Conservation (phyloP, 1,140 invertebrate genomes). For the Agrilus planipennis region DNA sequence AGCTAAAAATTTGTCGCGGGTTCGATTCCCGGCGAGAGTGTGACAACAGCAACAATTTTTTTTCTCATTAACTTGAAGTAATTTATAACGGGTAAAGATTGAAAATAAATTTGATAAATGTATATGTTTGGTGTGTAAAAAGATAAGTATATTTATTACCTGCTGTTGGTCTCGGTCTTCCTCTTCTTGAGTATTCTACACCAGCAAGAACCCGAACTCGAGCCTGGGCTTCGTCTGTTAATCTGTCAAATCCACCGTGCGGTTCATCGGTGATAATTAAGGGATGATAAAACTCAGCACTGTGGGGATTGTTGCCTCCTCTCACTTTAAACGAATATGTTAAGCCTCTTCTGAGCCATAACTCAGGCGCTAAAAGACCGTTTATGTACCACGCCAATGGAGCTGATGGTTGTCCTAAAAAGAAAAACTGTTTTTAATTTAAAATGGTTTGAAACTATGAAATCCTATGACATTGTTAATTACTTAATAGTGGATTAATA, state of each 20-base stretch:
- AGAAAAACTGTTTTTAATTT: background rate
- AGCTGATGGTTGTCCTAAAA: conserved; percentile 42
- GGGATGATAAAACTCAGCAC: conserved; percentile 79
- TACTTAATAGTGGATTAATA: too few species aligned
- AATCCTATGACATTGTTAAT: too few species aligned
- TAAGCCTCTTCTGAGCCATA: conserved; percentile 75
- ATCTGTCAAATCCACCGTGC: conserved; percentile 65
- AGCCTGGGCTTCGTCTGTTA: conserved; percentile 57
- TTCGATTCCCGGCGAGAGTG: too few species aligned
- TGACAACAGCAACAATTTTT: too few species aligned
- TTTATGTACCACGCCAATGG: conserved; percentile 74
- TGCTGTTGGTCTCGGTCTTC: conserved; percentile 61
- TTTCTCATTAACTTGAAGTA: too few species aligned
- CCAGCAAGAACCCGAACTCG: conserved; percentile 72
- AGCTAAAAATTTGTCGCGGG: too few species aligned
- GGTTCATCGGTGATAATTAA: conserved; percentile 83
- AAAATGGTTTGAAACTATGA: background rate
- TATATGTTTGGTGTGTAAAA: conserved; percentile 1
- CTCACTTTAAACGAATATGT: conserved; percentile 72
- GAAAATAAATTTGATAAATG: background rate
- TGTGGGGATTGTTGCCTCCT: conserved; percentile 85
- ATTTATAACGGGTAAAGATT: too few species aligned
- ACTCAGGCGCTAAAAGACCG: conserved; percentile 72
- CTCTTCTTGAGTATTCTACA: conserved; percentile 69
- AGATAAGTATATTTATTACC: conserved; percentile 33